Conservation (phyloP, 1,140 invertebrate species). For the Lasaia peninsularis region DNA sequence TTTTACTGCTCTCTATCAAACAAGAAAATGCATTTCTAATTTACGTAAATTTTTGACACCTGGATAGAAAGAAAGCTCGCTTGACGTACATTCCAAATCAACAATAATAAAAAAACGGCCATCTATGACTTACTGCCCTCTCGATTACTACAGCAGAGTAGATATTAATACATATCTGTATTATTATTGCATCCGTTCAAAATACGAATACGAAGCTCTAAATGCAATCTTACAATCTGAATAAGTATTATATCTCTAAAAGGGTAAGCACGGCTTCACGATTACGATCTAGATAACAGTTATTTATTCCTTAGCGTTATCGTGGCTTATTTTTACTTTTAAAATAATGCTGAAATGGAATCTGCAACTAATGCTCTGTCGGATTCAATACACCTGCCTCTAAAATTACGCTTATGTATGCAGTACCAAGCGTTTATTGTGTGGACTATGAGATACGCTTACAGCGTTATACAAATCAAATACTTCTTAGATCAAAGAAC, state of each 20-base stretch:
- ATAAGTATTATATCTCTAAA: conserved; percentile 4
- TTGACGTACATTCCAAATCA: too few species aligned
- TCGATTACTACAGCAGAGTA: too few species aligned
- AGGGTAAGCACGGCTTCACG: conserved; percentile 2
- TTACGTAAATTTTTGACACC: too few species aligned
- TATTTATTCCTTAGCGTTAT: not conserved
- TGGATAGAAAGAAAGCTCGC: too few species aligned
- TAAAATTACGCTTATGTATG: conserved; percentile 54
- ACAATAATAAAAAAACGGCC: too few species aligned
- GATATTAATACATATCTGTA: too few species aligned
- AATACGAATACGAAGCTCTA: not conserved
- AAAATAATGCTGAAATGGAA: conserved; percentile 1
- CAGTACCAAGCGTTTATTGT: conserved; percentile 30
- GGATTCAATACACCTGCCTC: conserved; percentile 57
- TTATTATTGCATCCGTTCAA: too few species aligned
- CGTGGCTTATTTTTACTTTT: conserved; percentile 11
- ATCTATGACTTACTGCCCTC: too few species aligned
- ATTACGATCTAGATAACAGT: conserved; percentile 6
- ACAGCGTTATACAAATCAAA: not conserved
- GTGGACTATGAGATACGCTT: not conserved
- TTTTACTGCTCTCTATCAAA: too few species aligned
- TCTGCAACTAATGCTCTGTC: conserved; percentile 34
- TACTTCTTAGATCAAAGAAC: too few species aligned
- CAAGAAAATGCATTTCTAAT: too few species aligned
- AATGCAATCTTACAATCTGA: not conserved